A percentile compares a stretch with the other conserved stretches of the same genome.
Conservation (phyloP, 37 sponge, comb jelly and placozoan species). For the Tethya wilhelma region DNA sequence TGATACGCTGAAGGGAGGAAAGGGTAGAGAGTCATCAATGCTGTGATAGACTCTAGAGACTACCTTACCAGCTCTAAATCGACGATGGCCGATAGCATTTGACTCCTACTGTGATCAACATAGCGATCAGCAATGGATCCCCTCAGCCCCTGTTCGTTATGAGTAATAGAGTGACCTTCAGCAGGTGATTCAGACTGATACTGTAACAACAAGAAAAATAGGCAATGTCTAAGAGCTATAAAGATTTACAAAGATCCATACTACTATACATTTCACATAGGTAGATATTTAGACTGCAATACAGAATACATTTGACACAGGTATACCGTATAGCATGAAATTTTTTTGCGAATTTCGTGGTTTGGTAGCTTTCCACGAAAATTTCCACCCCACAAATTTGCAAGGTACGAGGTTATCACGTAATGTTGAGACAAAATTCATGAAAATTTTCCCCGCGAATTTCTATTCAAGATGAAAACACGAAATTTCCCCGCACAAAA, state of each 20-base stretch:
- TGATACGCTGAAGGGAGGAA: neutral
- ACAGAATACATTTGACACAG: no score
- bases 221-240: neutral
- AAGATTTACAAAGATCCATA: no score
- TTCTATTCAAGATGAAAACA: no score
- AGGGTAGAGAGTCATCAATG: no score
- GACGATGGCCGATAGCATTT: slow-evolving; percentile 59
- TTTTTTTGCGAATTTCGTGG: no score
- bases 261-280: neutral
- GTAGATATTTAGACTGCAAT: neutral
- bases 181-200: neutral
- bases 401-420: no score
- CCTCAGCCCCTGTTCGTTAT: slow-evolving; percentile 32
- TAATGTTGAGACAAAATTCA: no score
- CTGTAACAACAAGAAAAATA: neutral
- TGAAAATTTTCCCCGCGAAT: no score
- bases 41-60: no score
- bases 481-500: neutral
- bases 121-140: slow-evolving; percentile 60
- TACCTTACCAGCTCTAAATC: slow-evolving; percentile 68
- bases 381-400: no score
- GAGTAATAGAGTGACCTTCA: neutral
- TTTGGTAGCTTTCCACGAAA: no score
- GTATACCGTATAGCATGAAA: no score
- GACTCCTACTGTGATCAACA: slow-evolving; percentile 37